Base-by-base conservation (phyloP, 2,797 vertebrate genomes). In the Bufotes viridis region DNA sequence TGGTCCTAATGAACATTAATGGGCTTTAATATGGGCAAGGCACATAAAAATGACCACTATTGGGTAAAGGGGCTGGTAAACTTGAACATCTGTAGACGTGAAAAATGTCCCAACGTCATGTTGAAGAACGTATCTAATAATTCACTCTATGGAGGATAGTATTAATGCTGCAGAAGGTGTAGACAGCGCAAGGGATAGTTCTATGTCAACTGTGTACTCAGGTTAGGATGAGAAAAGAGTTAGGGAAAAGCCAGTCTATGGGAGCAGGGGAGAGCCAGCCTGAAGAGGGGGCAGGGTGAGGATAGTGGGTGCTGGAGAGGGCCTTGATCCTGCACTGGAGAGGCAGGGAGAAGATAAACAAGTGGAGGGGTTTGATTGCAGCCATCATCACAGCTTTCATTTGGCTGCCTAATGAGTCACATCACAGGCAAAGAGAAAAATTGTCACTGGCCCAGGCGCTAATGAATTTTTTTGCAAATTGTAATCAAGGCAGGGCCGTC, bases 381-480 rank as follows among this genome's bases (percentile, higher is more conserved):
- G 95, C 94, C 95, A 95, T 95, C 94, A 94, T 92, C 93, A 91
- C 91, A 93, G 95, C 95, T 95, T 95, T 95, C 95, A 96, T 96
- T 95, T 96, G 96, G 95, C 95, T 95, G 96, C 96, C 95, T 96
- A 96, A 96, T 96, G 96, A 96, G 95, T 96, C 96, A 95, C 94
- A 96, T 96, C 95, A 93, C 94, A 94, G 95, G 95, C 95, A 95
- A 95, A 94, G 95, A 96, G 96, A 95, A 94, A 95, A 95, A 96
- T 96, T 96, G 96, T 97, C 96, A 96, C 96, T 96, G 96, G 95
- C 96, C 94, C 91, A 88, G 95, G 95, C 95, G 95, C 95, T 97
- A 96, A 98, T 97, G 95, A 97, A 96, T 97, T 97, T 96, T 96
- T 96, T 96, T 96, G 96, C 95, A 97, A 97, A 97, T 96, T 97